Conservation (phyloP, 1,140 invertebrate species). For the Eriocheir sinensis region DNA sequence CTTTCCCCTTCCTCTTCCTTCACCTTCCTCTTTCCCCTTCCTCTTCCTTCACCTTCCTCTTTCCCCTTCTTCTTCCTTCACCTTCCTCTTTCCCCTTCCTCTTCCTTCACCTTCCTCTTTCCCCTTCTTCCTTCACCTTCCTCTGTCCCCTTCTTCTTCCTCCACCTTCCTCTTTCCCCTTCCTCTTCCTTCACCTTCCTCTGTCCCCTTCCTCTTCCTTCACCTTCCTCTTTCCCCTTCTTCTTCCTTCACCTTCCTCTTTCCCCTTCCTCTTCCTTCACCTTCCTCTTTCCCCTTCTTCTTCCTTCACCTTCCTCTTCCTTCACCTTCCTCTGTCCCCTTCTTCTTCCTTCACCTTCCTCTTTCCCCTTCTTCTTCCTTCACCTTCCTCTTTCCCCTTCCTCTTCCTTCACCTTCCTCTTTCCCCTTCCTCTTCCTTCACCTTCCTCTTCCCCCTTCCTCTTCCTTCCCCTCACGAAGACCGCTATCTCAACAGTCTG, state of each 20-base stretch:
- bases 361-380: no score
- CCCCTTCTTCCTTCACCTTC: not conserved
- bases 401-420: no score
- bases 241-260: not conserved
- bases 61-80: not conserved
- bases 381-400: no score
- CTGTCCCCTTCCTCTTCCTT: not conserved
- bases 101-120: not conserved
- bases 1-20: not conserved
- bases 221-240: not conserved
- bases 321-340: no score
- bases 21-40: not conserved
- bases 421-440: not conserved
- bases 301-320: no score
- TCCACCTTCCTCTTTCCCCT: not conserved
- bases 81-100: not conserved
- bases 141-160: not conserved
- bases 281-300: not conserved
- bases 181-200: not conserved
- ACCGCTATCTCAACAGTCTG: no score
- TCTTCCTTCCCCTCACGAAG: not conserved
- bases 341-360: no score
- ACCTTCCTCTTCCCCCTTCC: not conserved
- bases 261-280: not conserved
- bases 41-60: not conserved